phyloP scores from a whole-genome alignment of 2,113 vertebrate genomes.

The Coreoperca whiteheadi region DNA sequence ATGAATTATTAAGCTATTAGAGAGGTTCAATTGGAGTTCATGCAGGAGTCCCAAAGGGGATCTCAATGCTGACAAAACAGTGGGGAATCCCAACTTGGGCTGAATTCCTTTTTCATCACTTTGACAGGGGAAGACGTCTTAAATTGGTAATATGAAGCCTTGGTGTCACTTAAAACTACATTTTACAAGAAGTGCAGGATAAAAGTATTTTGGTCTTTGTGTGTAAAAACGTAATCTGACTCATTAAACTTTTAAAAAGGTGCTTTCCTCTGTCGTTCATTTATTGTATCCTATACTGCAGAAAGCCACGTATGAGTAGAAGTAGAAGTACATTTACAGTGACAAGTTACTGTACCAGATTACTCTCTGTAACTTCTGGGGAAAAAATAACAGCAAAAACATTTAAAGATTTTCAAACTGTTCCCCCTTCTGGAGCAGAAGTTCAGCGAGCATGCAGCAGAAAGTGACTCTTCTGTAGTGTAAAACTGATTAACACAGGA shows the following conservation, averaged over 20 bases:
- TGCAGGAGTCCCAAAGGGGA: neutral
- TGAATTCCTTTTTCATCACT: neutral
- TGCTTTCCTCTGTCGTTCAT: neutral
- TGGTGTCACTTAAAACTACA: neutral
- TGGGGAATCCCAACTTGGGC: neutral
- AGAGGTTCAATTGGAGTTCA: neutral
- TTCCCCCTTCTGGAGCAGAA: neutral
- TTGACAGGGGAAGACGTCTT: neutral
- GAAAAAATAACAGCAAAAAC: neutral
- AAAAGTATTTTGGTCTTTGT: neutral
- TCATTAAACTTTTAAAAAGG: neutral
- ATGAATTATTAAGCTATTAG: neutral
- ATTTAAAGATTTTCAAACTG: neutral
- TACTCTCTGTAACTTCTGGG: neutral
- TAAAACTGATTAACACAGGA: neutral
- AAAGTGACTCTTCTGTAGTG: neutral
- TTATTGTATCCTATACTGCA: neutral
- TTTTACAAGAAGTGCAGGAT: neutral
- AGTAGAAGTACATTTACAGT: neutral
- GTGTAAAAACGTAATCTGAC: neutral
- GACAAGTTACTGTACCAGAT: neutral
- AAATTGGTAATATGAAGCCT: neutral
- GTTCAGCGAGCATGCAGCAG: no score
- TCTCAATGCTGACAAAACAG: neutral
- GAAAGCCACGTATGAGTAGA: neutral